These are phyloP conservation scores for Acinonyx jubatus DNA, from an alignment of 2,113 vertebrate species.

Conservation along the genomic window DNA sequence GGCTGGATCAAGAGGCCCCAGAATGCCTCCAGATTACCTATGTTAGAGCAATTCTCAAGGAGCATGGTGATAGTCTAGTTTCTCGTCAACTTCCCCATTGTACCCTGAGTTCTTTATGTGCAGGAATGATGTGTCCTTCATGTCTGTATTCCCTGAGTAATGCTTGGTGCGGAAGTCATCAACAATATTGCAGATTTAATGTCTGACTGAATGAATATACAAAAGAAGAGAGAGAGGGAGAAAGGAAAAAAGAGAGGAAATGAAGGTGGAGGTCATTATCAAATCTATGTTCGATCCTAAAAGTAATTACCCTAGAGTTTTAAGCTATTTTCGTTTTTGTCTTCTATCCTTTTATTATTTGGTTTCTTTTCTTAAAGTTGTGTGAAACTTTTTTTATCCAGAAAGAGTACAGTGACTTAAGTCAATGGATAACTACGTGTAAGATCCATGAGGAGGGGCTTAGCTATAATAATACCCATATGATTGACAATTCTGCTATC, in stretches of 20 bases:
- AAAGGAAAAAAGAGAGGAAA: neutral
- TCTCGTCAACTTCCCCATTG: neutral
- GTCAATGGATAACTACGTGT: neutral
- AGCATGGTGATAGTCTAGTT: rapidly evolving
- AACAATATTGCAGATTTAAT: neutral
- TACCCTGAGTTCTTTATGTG: rapidly evolving
- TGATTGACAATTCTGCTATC: neutral
- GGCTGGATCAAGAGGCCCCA: neutral
- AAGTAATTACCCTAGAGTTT: neutral
- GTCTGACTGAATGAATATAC: neutral
- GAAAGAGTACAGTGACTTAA: neutral
- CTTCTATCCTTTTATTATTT: neutral
- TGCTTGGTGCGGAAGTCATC: neutral
- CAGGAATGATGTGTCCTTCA: neutral
- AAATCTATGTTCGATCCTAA: neutral
- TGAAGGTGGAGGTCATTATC: neutral
- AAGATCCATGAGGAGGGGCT: neutral
- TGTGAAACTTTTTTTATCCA: neutral
- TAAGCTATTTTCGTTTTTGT: neutral
- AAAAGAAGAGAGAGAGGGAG: neutral
- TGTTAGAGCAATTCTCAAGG: rapidly evolving
- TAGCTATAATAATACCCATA: neutral
- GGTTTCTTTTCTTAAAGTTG: neutral
- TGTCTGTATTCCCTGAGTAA: neutral
- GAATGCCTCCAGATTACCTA: neutral